These are phyloP conservation scores for Tupaia chinensis DNA, from an alignment of 2,113 vertebrate genomes.

Conservation along the genomic window DNA sequence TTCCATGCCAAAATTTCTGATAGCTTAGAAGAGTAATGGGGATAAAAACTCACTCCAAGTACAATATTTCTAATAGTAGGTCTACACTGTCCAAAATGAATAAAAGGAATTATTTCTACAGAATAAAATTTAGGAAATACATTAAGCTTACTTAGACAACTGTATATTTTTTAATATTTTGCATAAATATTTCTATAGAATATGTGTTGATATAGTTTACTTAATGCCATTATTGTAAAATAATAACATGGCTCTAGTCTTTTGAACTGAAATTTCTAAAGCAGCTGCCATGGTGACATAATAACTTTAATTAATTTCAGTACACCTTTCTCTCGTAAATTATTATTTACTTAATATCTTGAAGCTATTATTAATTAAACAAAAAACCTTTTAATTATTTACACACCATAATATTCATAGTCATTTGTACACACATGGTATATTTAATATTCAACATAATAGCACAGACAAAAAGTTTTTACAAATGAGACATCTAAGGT, in stretches of 20 bases:
- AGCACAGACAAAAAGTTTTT: neutral
- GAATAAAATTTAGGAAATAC: constrained; percentile 32
- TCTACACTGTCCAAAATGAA: neutral
- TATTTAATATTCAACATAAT: neutral
- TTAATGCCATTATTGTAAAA: neutral
- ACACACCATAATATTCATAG: neutral
- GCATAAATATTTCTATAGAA: neutral
- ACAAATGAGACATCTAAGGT: neutral
- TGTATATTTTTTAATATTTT: neutral
- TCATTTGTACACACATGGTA: neutral
- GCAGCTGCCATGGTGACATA: neutral
- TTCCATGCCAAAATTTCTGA: neutral
- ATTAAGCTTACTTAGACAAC: constrained; percentile 33
- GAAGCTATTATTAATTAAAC: neutral
- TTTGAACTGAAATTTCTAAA: neutral
- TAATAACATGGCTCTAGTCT: neutral
- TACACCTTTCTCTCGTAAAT: neutral
- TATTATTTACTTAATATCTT: constrained; percentile 4
- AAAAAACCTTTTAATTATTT: neutral
- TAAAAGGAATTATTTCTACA: constrained; percentile 12
- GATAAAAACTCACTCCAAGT: constrained; percentile 1
- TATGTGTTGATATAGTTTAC: neutral
- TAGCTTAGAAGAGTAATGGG: neutral
- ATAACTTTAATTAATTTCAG: neutral
- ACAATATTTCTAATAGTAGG: neutral